Base-by-base conservation (phyloP, 2,888 invertebrate genomes). In the Proisotoma minuta region DNA sequence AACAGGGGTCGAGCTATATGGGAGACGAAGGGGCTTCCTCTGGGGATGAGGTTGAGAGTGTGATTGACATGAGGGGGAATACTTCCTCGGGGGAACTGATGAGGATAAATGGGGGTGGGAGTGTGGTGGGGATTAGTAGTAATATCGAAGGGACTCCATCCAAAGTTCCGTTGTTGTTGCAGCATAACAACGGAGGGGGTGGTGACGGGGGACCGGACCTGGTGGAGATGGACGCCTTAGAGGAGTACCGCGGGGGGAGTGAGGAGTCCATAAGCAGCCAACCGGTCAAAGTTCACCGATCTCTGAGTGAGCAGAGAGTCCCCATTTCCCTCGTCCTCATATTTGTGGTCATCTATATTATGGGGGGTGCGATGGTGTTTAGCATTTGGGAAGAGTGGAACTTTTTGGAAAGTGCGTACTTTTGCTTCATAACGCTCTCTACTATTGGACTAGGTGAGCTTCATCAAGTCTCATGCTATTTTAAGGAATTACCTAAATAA, bases 371-470 rank as follows among this genome's bases (percentile, higher is more conserved):
- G 0, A 84, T 84, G 27, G 83, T 87, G 63, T 89, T 90, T 79
- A 86, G 88, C 20, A 81, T 86, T n/a, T 87, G 88, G 84, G 88
- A 87, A 76, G 85, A 86, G 74, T 89, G 89, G 88, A 85, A 85
- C 63, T 85, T 88, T 76, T 81, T 89, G 49, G 89, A 91, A 76
- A 88, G 88, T 5, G 86, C 87, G 2, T 91, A 90, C 78, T 89
- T 90, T 78, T 89, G 90, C 77, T 91, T 91, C 78, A 87, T 89
- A 69, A 89, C 90, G 2, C 80, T 91, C 70, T 86, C 89, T 0
- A 91, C 91, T 2, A 89, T 91, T 64, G 89, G 89, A 39, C 87
- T 89, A 70, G 89, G 88, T 52, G 18, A 52, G 52, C 3, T 47
- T 10, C 8, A n/a, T n/a, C n/a, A n/a, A n/a, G n/a, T n/a, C n/a